Evolutionary conservation across 2,888 invertebrate species (phyloP).

Genomic region (Brachyptera risi): DNA sequence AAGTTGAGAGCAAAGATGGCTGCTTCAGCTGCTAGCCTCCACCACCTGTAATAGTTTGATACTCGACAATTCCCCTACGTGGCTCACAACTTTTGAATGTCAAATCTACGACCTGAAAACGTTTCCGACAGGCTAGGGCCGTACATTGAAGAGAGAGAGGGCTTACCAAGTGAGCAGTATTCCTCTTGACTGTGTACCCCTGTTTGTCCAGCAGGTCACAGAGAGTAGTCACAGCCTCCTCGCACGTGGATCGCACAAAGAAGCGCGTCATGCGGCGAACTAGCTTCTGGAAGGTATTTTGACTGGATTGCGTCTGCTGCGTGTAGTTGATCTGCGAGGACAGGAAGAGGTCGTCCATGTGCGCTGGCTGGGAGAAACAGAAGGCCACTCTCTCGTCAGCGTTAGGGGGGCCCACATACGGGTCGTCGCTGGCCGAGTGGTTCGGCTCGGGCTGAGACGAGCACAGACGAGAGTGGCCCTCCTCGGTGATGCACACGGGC

Average conservation of each 20-base stretch:
- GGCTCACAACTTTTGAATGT: no score
- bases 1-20: no score
- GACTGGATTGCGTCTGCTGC: constrained; percentile 41
- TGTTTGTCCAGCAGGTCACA: constrained; percentile 58
- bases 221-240: constrained; percentile 62
- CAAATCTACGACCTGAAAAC: no score
- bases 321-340: constrained; percentile 62
- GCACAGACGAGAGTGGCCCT: constrained; percentile 46
- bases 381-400: constrained; percentile 47
- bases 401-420: constrained; percentile 36
- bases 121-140: no score
- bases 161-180: constrained; percentile 38
- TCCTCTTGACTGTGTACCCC: constrained; percentile 44
- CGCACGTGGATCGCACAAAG: constrained; percentile 68
- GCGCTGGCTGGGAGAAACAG: constrained; percentile 84
- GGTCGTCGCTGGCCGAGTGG: constrained; percentile 42
- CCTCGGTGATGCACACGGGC: constrained; percentile 36
- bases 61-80: no score
- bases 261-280: constrained; percentile 92
- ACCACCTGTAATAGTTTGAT: no score
- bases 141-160: no score
- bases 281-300: constrained; percentile 65
- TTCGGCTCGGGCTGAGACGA: constrained; percentile 45
- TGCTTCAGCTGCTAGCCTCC: no score
- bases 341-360: constrained; percentile 75